Conservation (phyloP, 1,140 invertebrate genomes). For the Whitmania pigra region DNA sequence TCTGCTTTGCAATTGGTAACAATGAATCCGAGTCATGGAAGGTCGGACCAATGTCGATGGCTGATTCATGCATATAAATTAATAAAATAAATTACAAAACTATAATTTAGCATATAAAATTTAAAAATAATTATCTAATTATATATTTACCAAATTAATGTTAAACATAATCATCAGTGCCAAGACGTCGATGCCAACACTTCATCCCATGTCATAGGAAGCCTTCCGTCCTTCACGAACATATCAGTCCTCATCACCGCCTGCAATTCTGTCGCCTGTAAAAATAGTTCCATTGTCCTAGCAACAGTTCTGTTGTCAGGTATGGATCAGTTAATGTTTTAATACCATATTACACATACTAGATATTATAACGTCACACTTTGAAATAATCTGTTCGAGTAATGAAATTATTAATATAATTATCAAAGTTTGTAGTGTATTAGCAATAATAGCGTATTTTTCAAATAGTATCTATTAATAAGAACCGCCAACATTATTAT, state of each 20-base stretch:
- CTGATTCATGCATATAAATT: no score
- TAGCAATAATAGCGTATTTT: not conserved
- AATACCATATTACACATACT: not conserved
- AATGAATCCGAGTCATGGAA: not conserved
- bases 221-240: slow-evolving; percentile 32
- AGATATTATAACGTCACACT: no score
- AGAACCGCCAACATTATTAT: not conserved
- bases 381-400: not conserved
- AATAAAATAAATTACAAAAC: no score
- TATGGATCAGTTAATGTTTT: slow-evolving; percentile 23
- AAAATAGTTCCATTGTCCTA: slow-evolving; percentile 33
- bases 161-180: not conserved
- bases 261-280: slow-evolving; percentile 39
- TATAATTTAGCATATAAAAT: no score
- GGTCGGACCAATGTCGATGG: not conserved
- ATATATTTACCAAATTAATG: no score
- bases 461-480: not conserved
- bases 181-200: not conserved
- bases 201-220: not conserved
- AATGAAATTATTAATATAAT: not conserved
- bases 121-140: no score
- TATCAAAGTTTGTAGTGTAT: not conserved
- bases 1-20: not conserved
- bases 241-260: slow-evolving; percentile 34
- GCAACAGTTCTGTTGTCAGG: slow-evolving; percentile 31